Conservation (phyloP, 1,140 invertebrate genomes). For the Eciton burchellii region DNA sequence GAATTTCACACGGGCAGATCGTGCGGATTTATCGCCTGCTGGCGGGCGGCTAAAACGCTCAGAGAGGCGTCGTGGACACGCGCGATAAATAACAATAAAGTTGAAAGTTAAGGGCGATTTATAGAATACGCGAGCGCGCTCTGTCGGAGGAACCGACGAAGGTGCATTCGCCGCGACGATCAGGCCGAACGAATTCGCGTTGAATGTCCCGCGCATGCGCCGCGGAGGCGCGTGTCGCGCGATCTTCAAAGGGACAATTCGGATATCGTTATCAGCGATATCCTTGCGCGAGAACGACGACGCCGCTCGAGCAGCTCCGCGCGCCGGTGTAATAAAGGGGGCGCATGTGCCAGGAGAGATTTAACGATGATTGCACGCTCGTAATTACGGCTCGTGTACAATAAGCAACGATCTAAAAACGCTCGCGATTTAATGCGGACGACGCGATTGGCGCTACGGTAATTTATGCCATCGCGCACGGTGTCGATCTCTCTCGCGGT, state of each 20-base stretch:
- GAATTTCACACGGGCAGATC: slow-evolving; percentile 35
- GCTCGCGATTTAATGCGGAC: slow-evolving; percentile 3
- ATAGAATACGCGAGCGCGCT: slow-evolving; percentile 38
- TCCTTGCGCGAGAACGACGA: background rate
- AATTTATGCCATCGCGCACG: slow-evolving; percentile 44
- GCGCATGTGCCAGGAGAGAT: slow-evolving; percentile 1
- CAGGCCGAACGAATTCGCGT: too few species aligned
- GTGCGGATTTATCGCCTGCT: slow-evolving; percentile 52
- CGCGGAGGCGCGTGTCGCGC: too few species aligned
- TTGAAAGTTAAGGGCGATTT: slow-evolving; percentile 51
- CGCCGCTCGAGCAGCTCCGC: background rate
- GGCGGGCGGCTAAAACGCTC: slow-evolving; percentile 27
- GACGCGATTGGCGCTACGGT: slow-evolving; percentile 34
- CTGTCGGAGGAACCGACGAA: slow-evolving; percentile 13
- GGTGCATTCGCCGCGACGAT: background rate
- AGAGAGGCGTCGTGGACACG: slow-evolving; percentile 18
- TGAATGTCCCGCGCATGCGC: too few species aligned
- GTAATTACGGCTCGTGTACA: slow-evolving; percentile 32
- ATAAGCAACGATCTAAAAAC: slow-evolving; percentile 50
- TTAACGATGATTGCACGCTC: slow-evolving; percentile 21
- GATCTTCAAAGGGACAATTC: background rate
- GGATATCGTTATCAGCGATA: background rate
- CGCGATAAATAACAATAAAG: slow-evolving; percentile 53
- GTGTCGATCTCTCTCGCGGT: slow-evolving; percentile 12
- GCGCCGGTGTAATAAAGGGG: slow-evolving; percentile 1